Evolutionary conservation across 2,797 vertebrate species (phyloP).

Genomic region (Pangasius krempfi): DNA sequence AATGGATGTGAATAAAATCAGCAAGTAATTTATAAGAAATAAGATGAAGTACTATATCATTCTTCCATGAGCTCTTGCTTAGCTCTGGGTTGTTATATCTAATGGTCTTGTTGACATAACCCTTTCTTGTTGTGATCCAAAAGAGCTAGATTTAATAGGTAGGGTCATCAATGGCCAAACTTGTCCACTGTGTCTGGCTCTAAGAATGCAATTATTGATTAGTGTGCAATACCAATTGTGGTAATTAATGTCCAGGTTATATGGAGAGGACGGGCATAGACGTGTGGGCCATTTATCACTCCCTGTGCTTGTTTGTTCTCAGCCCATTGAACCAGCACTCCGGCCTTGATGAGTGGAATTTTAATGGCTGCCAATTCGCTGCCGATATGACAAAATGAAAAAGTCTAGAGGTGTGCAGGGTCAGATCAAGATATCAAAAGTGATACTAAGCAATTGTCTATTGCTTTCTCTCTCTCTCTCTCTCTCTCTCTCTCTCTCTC

Average conservation of each 20-base stretch:
- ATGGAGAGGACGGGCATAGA: conserved; percentile 70
- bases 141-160: conserved; percentile 43
- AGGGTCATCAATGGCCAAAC: conserved; percentile 3
- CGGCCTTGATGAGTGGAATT: conserved; percentile 71
- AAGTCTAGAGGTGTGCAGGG: conserved; percentile 33
- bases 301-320: conserved; percentile 65
- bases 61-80: not conserved
- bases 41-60: not conserved
- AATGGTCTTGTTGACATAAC: not conserved
- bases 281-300: conserved; percentile 76
- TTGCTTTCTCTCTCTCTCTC: conserved; percentile 23
- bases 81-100: not conserved
- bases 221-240: conserved; percentile 73
- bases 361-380: conserved; percentile 60
- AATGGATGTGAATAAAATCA: not conserved
- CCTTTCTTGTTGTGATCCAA: conserved; percentile 4
- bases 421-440: conserved; percentile 12
- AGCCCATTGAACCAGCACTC: conserved; percentile 72
- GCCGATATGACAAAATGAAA: conserved; percentile 47
- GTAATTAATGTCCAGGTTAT: conserved; percentile 79
- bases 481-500: conserved; percentile 39
- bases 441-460: conserved; percentile 18
- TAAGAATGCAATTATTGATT: conserved; percentile 73
- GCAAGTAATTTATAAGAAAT: not conserved
- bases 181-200: conserved; percentile 11